Evolutionary conservation across 2,888 invertebrate species (phyloP), one percentile per base, ranked within the genome.

Genomic region (Habroteleia sp.): DNA sequence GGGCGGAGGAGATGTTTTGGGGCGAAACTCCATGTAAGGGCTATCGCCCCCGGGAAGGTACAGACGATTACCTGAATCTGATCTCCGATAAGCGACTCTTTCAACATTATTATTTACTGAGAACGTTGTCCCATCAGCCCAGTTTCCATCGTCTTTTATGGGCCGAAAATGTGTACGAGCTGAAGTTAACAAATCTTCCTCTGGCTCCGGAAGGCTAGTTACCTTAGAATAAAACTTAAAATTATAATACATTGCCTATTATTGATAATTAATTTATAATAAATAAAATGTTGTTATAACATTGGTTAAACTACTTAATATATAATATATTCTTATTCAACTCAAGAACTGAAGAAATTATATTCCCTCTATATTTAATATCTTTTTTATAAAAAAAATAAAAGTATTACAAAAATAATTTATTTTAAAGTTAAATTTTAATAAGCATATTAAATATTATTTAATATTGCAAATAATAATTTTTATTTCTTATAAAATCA

Each of bases 151-250:
- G 81, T 91, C 91, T 80, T 92, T 91, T 80, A 96, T 96, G 8
- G 96, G 96, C 78, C 93, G 92, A 90, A 96, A 96, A 89, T 96
- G 96, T 66, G 95, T 96, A 77, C 93, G 92, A 76, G 93, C 91
- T 3, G 96, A 94, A 10, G 93, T 94, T 74, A 95, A 90, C 79
- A 95, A 89, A 88, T 95, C 94, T 84, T 95, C 95, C 79, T 91
- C 91, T 35, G 86, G 84, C 60, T 87, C 87, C 42, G 84, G 81
- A 77, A 82, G 73, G 75, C 77, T 84, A 62, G 71, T 80, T 60
- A 80, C 81, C 78, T 86, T 4, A n/a, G 20, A 27, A 8, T 8
- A 8, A 56, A 29, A 7, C 25, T 6, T 25, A 6, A 3, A 25
- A 25, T 4, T n/a, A n/a, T n/a, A n/a, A n/a, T n/a, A n/a, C n/a